Evolutionary conservation across 2,113 vertebrate species (phyloP), one percentile per base, ranked within the genome.

Genomic region (Castor canadensis): DNA sequence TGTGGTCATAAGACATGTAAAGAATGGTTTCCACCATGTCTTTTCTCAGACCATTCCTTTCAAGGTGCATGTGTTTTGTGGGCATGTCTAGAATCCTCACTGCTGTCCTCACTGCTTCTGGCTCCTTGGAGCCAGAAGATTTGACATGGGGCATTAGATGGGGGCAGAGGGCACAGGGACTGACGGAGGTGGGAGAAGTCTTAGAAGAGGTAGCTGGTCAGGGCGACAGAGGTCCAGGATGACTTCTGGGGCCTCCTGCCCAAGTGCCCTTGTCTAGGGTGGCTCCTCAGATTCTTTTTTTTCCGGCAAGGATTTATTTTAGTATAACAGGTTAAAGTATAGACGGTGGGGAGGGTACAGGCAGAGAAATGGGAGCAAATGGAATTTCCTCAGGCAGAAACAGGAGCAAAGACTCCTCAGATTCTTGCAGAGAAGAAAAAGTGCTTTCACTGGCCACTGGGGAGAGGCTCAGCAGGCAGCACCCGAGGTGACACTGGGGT

Each of bases 11-110:
- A 43, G 43, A 35, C 3, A 0, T 1, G 79, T 10, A 6, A 9
- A 17, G 38, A 15, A 38, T 1, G 2, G 2, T 13, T 3, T 40
- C 19, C 13, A 0, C 54, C 3, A 0, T 4, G 30, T 52, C n/a
- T 52, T 20, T 3, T 69, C 35, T 47, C 20, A 30, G n/a, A 47
- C 3, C 16, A 3, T 1, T 22, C 43, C 47, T 60, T 64, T 77
- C 45, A 30, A 1, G n/a, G 35, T 7, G 7, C 2, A 71, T 38
- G 15, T 26, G n/a, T 47, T 20, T 9, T 56, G 38, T 54, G 43
- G 5, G 35, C 9, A 3, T 19, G n/a, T 9, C 2, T 35, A 26
- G 35, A 15, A 5, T 6, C 26, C 12, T 28, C 28, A 2, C 1
- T 26, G 26, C n/a, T n/a, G n/a, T n/a, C n/a, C n/a, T n/a, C n/a